A percentile compares a stretch with the other conserved stretches of the same genome.
These are phyloP conservation scores for Odontocerum albicorne DNA, from an alignment of 2,888 invertebrate species.

Conservation along the genomic window DNA sequence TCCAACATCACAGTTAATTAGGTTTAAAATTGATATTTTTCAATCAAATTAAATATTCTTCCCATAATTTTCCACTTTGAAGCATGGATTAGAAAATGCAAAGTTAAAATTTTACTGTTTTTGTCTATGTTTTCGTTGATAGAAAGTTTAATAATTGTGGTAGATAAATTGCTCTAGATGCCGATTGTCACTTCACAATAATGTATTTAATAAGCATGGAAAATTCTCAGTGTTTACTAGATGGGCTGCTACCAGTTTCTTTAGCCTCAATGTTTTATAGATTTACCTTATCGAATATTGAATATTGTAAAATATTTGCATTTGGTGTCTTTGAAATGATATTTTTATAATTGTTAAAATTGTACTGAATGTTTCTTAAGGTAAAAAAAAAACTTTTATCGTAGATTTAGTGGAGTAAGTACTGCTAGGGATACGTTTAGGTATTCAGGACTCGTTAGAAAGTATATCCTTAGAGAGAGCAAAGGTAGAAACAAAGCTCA, in stretches of 20 bases:
- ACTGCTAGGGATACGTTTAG: conserved; percentile 18
- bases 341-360: conserved; percentile 37
- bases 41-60: too few species aligned
- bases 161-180: too few species aligned
- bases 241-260: conserved; percentile 12
- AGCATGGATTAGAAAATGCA: too few species aligned
- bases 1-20: too few species aligned
- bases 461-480: conserved; percentile 24
- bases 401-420: conserved; percentile 28
- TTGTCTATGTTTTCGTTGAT: too few species aligned
- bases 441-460: conserved; percentile 3
- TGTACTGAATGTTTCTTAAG: conserved; percentile 37
- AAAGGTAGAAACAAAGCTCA: conserved; percentile 11
- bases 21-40: too few species aligned
- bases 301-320: conserved; percentile 26
- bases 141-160: too few species aligned
- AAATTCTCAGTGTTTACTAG: conserved; percentile 18
- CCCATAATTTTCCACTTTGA: too few species aligned
- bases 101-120: too few species aligned
- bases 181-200: conserved; percentile 7
- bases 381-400: conserved; percentile 30
- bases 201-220: not conserved
- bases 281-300: conserved; percentile 1
- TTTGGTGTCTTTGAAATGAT: conserved; percentile 37
- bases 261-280: conserved; percentile 24